These are phyloP conservation scores for Chrysomela aeneicollis DNA, from an alignment of 2,888 invertebrate species.

Conservation along the genomic window DNA sequence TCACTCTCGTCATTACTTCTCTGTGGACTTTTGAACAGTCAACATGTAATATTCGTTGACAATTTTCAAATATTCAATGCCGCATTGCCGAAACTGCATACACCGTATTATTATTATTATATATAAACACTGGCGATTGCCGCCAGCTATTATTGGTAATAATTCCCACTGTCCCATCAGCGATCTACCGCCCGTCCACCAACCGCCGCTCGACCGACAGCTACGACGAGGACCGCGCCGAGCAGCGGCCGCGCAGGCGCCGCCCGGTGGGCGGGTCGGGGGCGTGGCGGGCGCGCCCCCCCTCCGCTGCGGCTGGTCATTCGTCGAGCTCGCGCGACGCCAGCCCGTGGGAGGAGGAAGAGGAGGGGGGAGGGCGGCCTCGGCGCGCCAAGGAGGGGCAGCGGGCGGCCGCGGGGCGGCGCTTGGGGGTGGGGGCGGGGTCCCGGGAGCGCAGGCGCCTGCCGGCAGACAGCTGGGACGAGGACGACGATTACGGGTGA, in stretches of 20 bases:
- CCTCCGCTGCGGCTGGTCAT: conserved; percentile 52
- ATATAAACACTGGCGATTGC: no score
- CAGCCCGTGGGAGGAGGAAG: conserved; percentile 85
- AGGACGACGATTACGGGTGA: conserved; percentile 78
- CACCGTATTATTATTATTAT: no score
- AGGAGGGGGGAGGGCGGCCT: conserved; percentile 66
- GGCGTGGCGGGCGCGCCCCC: conserved; percentile 45
- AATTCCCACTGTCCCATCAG: conserved; percentile 28
- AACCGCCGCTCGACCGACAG: conserved; percentile 59
- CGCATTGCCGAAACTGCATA: no score
- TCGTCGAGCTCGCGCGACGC: conserved; percentile 80
- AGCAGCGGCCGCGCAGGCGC: conserved; percentile 56
- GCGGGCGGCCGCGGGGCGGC: conserved; percentile 58
- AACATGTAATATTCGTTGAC: no score
- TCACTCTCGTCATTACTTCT: no score
- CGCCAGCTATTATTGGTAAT: no score
- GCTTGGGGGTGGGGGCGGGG: conserved; percentile 57
- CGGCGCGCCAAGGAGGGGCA: conserved; percentile 59
- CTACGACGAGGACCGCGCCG: conserved; percentile 60
- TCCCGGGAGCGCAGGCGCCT: conserved; percentile 65
- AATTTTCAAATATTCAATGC: no score
- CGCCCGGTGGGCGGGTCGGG: conserved; percentile 38
- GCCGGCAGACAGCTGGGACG: conserved; percentile 65
- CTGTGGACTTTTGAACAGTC: no score
- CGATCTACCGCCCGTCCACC: conserved; percentile 52